phyloP scores from a whole-genome alignment of 2,113 vertebrate species.

The Natator depressus region DNA sequence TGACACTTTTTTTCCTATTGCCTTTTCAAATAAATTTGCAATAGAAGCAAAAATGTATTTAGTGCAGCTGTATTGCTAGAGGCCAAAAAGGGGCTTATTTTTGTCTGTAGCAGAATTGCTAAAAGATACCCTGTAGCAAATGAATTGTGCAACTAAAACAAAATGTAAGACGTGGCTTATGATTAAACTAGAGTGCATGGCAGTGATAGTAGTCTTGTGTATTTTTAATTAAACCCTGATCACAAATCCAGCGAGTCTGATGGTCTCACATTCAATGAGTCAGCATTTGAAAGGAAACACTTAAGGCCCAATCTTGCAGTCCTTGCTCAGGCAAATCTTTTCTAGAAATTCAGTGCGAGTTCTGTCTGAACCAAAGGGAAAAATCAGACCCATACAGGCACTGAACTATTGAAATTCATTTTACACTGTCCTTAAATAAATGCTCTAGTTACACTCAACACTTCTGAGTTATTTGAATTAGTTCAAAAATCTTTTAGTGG shows the following conservation, averaged over 20 bases:
- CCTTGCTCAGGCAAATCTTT: background rate
- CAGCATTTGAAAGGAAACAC: background rate
- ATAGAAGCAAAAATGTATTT: conserved; percentile 32
- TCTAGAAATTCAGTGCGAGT: background rate
- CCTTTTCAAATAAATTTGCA: conserved; percentile 61
- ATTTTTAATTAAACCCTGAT: background rate
- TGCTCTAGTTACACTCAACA: conserved; percentile 13
- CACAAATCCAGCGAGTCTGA: background rate
- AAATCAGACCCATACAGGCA: conserved; percentile 11
- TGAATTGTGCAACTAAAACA: conserved; percentile 44
- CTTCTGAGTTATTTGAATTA: conserved; percentile 19
- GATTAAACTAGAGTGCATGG: conserved; percentile 12
- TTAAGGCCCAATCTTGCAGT: background rate
- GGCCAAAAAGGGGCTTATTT: conserved; percentile 62
- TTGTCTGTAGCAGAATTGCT: conserved; percentile 47
- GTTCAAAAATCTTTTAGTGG: background rate
- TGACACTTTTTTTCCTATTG: conserved; percentile 53
- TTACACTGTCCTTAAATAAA: conserved; percentile 31
- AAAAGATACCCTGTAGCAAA: conserved; percentile 34
- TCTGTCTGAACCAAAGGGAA: background rate
- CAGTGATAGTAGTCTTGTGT: background rate
- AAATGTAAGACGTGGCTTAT: conserved; percentile 27
- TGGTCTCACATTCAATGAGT: background rate
- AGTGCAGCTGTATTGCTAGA: background rate
- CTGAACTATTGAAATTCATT: conserved; percentile 16